These are phyloP conservation scores for Acholoe squamosa DNA, from an alignment of 2,888 invertebrate genomes.

Conservation along the genomic window DNA sequence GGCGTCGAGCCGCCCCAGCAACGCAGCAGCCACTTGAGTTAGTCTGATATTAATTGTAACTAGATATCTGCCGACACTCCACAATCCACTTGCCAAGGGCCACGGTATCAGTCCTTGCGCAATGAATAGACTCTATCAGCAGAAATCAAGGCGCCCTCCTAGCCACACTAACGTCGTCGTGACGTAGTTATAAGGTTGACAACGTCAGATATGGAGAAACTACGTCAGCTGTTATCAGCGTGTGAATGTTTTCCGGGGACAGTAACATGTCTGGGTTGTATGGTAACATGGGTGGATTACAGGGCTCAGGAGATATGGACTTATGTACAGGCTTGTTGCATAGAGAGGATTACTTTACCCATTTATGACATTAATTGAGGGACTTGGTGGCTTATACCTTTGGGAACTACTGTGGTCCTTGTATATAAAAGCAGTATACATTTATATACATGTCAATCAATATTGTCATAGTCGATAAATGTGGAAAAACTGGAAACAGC, in stretches of 20 bases:
- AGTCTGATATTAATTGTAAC: slow-evolving; percentile 44
- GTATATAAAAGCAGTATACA: neutral
- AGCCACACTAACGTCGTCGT: neutral
- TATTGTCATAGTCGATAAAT: too few relatives aligned
- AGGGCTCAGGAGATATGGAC: neutral
- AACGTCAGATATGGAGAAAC: neutral
- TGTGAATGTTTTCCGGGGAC: neutral
- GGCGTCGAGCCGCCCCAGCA: neutral
- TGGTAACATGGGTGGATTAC: neutral
- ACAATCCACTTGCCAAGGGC: neutral
- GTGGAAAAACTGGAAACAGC: too few relatives aligned
- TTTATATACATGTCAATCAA: too few relatives aligned
- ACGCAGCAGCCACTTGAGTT: neutral
- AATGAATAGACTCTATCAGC: slow-evolving; percentile 26
- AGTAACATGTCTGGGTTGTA: neutral
- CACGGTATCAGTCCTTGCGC: neutral
- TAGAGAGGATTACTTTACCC: neutral
- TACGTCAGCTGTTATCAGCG: slow-evolving; percentile 7
- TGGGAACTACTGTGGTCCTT: neutral
- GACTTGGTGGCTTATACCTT: neutral
- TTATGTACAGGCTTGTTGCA: neutral
- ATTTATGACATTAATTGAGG: neutral
- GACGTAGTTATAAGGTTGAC: neutral
- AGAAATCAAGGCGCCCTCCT: neutral
- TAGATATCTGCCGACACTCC: neutral